Evolutionary conservation across 2,113 vertebrate species (phyloP).

Genomic region (Xerus inauris): DNA sequence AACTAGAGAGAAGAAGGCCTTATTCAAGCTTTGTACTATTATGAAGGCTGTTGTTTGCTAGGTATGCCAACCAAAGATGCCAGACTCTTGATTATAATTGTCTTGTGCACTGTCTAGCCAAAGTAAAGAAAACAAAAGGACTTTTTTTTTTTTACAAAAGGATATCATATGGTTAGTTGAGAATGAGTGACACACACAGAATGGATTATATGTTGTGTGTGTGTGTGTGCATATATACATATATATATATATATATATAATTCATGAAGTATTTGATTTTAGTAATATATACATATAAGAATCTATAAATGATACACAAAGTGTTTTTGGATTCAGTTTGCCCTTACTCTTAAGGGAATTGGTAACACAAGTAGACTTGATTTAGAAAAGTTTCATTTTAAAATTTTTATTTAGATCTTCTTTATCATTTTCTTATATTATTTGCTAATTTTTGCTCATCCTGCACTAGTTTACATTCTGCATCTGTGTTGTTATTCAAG

Average conservation of each 20-base stretch:
- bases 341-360: neutral
- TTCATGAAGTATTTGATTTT: slow-evolving; percentile 9
- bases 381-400: neutral
- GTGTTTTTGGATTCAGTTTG: neutral
- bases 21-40: neutral
- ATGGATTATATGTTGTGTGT: neutral
- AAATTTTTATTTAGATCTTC: neutral
- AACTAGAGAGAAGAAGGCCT: neutral
- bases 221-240: no score
- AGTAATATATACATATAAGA: neutral
- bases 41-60: neutral
- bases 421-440: neutral
- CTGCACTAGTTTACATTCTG: neutral
- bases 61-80: neutral
- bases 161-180: neutral
- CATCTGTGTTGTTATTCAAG: neutral
- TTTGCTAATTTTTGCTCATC: neutral
- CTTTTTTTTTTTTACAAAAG: neutral
- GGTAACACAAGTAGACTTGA: neutral
- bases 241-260: no score
- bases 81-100: neutral
- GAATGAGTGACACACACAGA: neutral
- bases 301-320: neutral
- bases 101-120: neutral
- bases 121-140: neutral